Evolutionary conservation across 2,797 vertebrate genomes (phyloP), one percentile per base, ranked within the genome.

Genomic region (Natrix natrix): DNA sequence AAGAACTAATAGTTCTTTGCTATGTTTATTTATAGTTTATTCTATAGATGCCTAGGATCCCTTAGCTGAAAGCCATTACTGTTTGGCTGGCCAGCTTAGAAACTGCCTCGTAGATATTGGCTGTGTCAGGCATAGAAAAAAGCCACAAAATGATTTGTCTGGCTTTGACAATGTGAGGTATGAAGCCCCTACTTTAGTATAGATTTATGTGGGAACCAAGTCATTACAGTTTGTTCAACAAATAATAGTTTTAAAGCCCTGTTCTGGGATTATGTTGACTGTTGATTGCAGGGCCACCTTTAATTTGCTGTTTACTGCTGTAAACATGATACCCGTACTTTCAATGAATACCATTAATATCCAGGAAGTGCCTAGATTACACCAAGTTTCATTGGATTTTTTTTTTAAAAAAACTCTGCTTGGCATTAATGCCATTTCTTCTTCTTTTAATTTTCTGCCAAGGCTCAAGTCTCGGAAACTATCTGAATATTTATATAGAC

Each of bases 1-100:
- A 91, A 17, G 8, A 89, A n/a, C 86, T 63, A 93, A 78, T 12
- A 88, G 32, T 91, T 91, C 16, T 91, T 89, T 93, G 66, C 55
- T 89, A 61, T n/a, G 16, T 74, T 74, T 66, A 66, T 66, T 66
- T 74, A 20, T 87, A 61, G 8, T 43, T 54, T 48, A 88, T 57
- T 57, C 43, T 32, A n/a, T 93, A 54, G 24, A 63, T 91, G 88
- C 86, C 56, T 26, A 63, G 43, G 69, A 32, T 83, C 54, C 37
- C n/a, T 91, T 91, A 55, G 28, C 78, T 52, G 48, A 66, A 93
- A 88, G 43, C 57, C 43, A 16, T 61, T 89, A 59, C n/a, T 61
- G 28, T 86, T 90, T 26, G 54, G 11, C 74, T 78, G 74, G 74
- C 74, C 74, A 78, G n/a, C 20, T 78, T 78, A 78, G 74, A 78